phyloP scores from a whole-genome alignment of 2,888 invertebrate genomes.

The Linnaemya vulpina region DNA sequence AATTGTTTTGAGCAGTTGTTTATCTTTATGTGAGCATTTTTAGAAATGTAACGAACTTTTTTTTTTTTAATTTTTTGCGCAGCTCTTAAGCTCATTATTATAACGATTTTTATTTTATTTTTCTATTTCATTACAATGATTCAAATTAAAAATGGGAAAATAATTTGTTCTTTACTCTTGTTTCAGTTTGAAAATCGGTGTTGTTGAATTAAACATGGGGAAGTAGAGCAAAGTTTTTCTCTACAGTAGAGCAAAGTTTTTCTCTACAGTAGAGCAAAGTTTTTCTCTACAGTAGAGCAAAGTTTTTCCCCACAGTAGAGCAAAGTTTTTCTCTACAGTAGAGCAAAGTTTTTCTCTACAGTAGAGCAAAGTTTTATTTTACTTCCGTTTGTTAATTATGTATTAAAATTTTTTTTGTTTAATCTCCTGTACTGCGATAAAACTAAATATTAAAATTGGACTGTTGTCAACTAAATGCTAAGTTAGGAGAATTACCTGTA shows the following conservation, averaged over 20 bases:
- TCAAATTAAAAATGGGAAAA: conserved; percentile 63
- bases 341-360: too few relatives aligned
- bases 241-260: too few relatives aligned
- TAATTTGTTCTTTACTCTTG: conserved; percentile 34
- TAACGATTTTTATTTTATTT: conserved; percentile 53
- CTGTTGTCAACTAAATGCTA: too few relatives aligned
- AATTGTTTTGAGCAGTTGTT: conserved; percentile 49
- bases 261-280: too few relatives aligned
- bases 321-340: too few relatives aligned
- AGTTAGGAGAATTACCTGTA: too few relatives aligned
- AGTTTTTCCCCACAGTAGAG: too few relatives aligned
- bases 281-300: too few relatives aligned
- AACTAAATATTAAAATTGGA: too few relatives aligned
- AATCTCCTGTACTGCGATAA: too few relatives aligned
- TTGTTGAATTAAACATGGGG: conserved; percentile 19
- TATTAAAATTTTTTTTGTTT: too few relatives aligned
- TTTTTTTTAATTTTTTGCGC: conserved; percentile 36
- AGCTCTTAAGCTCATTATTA: conserved; percentile 63
- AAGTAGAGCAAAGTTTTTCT: conserved; percentile 9
- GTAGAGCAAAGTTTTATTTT: conserved; percentile 13
- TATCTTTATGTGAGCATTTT: conserved; percentile 37
- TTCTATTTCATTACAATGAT: conserved; percentile 21
- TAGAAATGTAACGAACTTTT: conserved; percentile 33
- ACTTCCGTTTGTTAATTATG: conserved; percentile 14
- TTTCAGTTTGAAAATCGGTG: background rate